A percentile compares a stretch with the other conserved stretches of the same genome.
phyloP scores from a whole-genome alignment of 2,797 vertebrate genomes.

The Hippoglossus hippoglossus region DNA sequence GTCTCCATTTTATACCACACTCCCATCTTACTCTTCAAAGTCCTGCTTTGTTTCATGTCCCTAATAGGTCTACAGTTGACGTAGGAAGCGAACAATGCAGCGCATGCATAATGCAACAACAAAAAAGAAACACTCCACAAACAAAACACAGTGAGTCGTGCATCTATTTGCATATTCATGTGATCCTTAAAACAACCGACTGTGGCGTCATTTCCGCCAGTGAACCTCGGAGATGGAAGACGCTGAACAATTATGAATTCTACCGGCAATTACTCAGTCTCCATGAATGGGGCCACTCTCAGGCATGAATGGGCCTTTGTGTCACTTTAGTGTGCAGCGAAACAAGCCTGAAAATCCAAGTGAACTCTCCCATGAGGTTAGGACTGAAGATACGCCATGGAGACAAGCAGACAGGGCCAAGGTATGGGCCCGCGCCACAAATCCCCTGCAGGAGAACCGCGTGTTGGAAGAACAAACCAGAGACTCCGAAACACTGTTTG shows the following conservation, averaged over 20 bases:
- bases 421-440: conserved; percentile 61
- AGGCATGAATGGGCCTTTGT: conserved; percentile 84
- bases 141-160: conserved; percentile 62
- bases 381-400: conserved; percentile 74
- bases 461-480: conserved; percentile 28
- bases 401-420: conserved; percentile 69
- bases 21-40: conserved; percentile 45
- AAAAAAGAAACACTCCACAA: conserved; percentile 47
- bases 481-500: conserved; percentile 54
- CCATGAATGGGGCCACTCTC: conserved; percentile 84
- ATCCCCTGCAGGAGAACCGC: conserved; percentile 37
- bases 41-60: conserved; percentile 53
- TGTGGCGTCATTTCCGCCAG: conserved; percentile 77
- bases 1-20: conserved; percentile 31
- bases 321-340: conserved; percentile 64
- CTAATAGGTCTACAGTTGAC: conserved; percentile 6
- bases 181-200: conserved; percentile 70
- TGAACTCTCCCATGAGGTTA: conserved; percentile 85
- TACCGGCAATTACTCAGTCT: conserved; percentile 79
- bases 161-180: conserved; percentile 74
- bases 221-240: conserved; percentile 80
- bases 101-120: conserved; percentile 57
- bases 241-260: conserved; percentile 84
- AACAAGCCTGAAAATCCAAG: conserved; percentile 77
- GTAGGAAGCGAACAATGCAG: conserved; percentile 65